phyloP scores from a whole-genome alignment of 1,140 invertebrate genomes.

The Copidosoma floridanum region DNA sequence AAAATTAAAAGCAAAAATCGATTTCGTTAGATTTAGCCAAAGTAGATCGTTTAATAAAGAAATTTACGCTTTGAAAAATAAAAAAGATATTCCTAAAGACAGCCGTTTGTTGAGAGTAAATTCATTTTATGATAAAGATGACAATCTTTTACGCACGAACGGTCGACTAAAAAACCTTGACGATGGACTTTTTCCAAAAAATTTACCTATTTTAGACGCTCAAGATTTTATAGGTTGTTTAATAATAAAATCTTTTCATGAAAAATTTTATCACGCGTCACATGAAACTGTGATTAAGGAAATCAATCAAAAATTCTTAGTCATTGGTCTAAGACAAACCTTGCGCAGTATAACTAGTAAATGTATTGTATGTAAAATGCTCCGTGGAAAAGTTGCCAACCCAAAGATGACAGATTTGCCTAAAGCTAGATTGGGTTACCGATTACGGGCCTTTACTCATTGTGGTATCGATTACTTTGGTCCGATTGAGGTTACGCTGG shows the following conservation, averaged over 20 bases:
- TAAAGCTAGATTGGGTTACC: neutral
- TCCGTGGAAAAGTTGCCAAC: neutral
- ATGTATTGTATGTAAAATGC: neutral
- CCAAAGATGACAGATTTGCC: neutral
- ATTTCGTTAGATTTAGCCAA: too few species aligned
- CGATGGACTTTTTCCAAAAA: neutral
- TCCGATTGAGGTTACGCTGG: slow-evolving; percentile 15
- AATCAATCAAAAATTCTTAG: slow-evolving; percentile 29
- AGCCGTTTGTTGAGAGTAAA: neutral
- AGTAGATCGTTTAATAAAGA: neutral
- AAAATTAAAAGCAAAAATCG: too few species aligned
- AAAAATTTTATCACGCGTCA: slow-evolving; percentile 15
- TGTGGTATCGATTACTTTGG: neutral
- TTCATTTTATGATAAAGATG: neutral
- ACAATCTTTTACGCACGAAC: neutral
- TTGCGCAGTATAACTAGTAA: neutral
- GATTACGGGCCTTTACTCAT: neutral
- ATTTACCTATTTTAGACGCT: neutral
- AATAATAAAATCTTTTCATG: slow-evolving; percentile 24
- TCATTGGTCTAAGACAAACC: slow-evolving; percentile 19
- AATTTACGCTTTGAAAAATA: neutral
- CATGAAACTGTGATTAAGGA: slow-evolving; percentile 28
- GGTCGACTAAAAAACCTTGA: too few species aligned
- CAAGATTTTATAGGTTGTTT: neutral
- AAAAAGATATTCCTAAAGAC: neutral